Percentiles rank a stretch among this genome's conserved stretches.
Conservation (phyloP, 1,140 invertebrate genomes). For the Drosophila cardini region DNA sequence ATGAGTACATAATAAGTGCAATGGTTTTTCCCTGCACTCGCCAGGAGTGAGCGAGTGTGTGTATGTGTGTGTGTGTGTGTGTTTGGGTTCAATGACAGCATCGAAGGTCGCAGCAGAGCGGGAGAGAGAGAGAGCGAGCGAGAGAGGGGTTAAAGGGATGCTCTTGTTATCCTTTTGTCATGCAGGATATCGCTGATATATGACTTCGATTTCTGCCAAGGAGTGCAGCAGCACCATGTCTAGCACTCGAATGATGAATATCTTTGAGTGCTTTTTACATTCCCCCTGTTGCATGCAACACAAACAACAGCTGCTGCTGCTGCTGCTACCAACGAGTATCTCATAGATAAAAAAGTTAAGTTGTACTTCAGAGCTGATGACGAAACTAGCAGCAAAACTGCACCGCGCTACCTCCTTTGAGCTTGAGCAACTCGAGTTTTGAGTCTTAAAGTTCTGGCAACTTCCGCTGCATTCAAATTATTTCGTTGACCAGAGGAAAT, state of each 20-base stretch:
- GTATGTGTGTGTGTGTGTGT: constrained; percentile 5
- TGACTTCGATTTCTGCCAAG: constrained; percentile 60
- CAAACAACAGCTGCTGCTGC: constrained; percentile 13
- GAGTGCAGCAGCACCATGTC: constrained; percentile 11
- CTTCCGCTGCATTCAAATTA: constrained; percentile 31
- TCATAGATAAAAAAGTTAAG: constrained; percentile 73
- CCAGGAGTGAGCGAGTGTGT: no score
- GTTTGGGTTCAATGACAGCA: constrained; percentile 79
- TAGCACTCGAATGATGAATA: constrained; percentile 50
- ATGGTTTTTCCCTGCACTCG: constrained; percentile 38
- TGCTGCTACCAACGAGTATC: constrained; percentile 60
- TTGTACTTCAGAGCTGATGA: constrained; percentile 9
- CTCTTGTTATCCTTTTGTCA: constrained; percentile 43
- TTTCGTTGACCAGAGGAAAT: constrained; percentile 73
- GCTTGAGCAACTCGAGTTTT: constrained; percentile 56
- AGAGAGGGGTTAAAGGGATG: constrained; percentile 27
- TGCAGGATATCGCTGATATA: constrained; percentile 70
- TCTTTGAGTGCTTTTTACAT: constrained; percentile 14
- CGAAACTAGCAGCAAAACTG: constrained; percentile 25
- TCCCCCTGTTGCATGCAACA: constrained; percentile 31
- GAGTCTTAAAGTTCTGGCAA: constrained; percentile 28
- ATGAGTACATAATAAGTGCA: constrained; percentile 54
- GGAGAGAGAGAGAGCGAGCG: constrained; percentile 14
- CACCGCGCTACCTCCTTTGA: constrained; percentile 4
- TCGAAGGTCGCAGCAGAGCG: constrained; percentile 67